Evolutionary conservation across 2,888 invertebrate genomes (phyloP), one percentile per base, ranked within the genome.

Genomic region (Nomada fucata): DNA sequence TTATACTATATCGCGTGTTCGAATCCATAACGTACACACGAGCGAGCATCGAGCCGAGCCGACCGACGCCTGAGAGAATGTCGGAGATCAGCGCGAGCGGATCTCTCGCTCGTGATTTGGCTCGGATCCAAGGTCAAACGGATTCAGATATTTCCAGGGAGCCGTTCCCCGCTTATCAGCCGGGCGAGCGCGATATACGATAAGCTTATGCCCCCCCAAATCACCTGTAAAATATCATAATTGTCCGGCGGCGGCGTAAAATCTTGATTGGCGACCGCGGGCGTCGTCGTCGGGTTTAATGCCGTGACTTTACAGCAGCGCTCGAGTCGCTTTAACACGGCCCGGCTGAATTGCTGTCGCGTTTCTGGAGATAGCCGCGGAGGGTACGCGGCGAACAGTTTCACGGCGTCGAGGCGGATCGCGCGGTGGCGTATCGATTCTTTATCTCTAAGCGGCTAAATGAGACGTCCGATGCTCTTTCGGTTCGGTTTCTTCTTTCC

Each of bases 121-220:
- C 84, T 29, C 42, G 69, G 60, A 57, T 84, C 86, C 86, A 86
- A 86, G 86, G 84, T 86, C 86, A 86, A 76, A 71, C 77, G 64
- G 80, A 86, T 83, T 84, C 84, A 76, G 86, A 82, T 86, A 86
- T 84, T 86, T 86, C 84, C 86, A 86, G 82, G 70, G 73, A 26
- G 68, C 52, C 68, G 75, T 60, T 72, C 67, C 20, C 73, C 82
- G 70, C 76, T 86, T 85, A 86, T 86, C 84, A 72, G 76, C 47
- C n/a, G 57, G 68, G 71, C 61, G 76, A 76, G 76, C 81, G 70
- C 81, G 75, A 71, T 80, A 80, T 78, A 73, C 82, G 82, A 86
- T 86, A 86, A 86, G 79, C 76, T 73, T 78, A 67, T 76, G 74
- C 57, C 76, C 47, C 26, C 61, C 57, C 60, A 72, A 71, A 63